Conservation (phyloP, 2,113 vertebrate genomes). For the Glaucidium brasilianum region DNA sequence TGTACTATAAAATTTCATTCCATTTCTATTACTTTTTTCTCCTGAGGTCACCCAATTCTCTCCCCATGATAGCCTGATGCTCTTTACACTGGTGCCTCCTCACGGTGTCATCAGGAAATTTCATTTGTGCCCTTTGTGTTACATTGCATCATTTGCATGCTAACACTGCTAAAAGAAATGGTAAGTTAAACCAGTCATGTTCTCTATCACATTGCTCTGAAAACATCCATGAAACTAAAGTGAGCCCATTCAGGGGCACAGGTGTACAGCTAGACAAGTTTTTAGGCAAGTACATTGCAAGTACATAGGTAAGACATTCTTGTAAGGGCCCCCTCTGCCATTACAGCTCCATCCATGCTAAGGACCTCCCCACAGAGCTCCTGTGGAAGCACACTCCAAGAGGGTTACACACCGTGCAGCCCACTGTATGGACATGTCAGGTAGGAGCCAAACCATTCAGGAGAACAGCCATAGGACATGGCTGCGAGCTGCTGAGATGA, state of each 20-base stretch:
- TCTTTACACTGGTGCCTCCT: not conserved
- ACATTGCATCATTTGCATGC: not conserved
- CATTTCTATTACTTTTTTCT: not conserved
- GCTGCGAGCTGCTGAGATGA: accelerated
- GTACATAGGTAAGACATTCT: too few relatives aligned
- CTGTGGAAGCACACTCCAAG: not conserved
- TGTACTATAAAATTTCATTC: not conserved
- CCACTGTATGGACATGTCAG: not conserved
- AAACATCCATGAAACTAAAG: not conserved
- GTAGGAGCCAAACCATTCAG: not conserved
- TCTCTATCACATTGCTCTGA: not conserved
- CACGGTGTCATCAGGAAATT: not conserved
- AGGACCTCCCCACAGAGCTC: not conserved
- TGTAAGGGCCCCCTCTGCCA: accelerated
- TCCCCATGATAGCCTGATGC: not conserved
- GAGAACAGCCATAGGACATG: not conserved
- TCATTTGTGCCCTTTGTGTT: not conserved
- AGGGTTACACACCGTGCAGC: not conserved
- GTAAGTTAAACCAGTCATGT: not conserved
- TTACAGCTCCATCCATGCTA: not conserved
- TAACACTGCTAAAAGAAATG: not conserved
- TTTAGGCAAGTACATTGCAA: not conserved
- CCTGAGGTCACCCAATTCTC: not conserved
- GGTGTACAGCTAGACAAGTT: not conserved
- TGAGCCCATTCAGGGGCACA: not conserved